These are phyloP conservation scores for Apoderus coryli DNA, from an alignment of 2,888 invertebrate species.

Conservation along the genomic window DNA sequence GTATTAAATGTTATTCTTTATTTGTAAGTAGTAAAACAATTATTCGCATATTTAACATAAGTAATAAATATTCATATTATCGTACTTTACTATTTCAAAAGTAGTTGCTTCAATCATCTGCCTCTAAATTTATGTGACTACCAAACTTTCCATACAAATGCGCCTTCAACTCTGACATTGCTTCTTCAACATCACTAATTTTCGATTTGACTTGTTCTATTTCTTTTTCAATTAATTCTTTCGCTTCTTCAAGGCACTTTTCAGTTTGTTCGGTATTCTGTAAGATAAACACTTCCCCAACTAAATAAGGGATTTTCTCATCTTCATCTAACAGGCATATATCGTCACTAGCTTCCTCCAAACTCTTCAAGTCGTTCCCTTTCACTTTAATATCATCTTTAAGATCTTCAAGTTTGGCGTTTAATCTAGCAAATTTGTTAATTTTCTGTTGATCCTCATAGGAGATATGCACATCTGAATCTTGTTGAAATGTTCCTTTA, in stretches of 20 bases:
- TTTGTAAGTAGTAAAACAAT: no score
- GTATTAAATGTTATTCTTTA: no score
- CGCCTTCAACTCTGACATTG: constrained; percentile 78
- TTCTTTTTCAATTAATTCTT: constrained; percentile 53
- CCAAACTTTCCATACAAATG: constrained; percentile 95
- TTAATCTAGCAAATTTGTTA: constrained; percentile 87
- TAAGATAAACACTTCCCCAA: constrained; percentile 81
- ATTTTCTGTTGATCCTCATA: constrained; percentile 96
- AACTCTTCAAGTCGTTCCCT: constrained; percentile 80
- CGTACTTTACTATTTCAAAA: no score
- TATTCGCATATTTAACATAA: no score
- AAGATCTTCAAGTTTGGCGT: constrained; percentile 81
- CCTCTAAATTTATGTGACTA: constrained; percentile 91
- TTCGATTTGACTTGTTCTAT: constrained; percentile 56
- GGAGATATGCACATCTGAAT: constrained; percentile 86
- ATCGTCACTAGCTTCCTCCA: constrained; percentile 87
- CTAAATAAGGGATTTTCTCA: constrained; percentile 63
- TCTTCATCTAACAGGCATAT: constrained; percentile 65
- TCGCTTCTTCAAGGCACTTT: constrained; percentile 63
- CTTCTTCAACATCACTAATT: constrained; percentile 54
- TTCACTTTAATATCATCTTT: constrained; percentile 76
- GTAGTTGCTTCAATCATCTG: constrained; percentile 72
- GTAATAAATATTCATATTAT: no score
- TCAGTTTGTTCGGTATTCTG: constrained; percentile 63
- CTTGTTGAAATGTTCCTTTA: no score